Evolutionary conservation across 2,797 vertebrate species (phyloP), one percentile per base, ranked within the genome.

Genomic region (Leptodactylus fallax): DNA sequence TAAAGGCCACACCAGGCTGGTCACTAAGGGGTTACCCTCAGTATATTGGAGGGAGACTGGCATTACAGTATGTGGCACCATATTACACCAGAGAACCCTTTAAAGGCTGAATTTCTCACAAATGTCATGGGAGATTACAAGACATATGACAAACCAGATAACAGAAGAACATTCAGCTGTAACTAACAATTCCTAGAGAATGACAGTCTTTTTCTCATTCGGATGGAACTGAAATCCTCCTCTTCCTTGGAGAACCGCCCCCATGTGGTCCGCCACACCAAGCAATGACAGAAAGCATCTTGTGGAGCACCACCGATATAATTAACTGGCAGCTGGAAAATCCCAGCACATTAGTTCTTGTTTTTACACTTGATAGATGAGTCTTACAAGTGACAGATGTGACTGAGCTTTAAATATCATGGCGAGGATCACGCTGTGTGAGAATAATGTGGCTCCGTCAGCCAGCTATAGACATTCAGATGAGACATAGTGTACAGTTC

Each of bases 251-350:
- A 60, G 67, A 74, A 45, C 6, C 17, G 7, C 10, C 69, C 65
- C 56, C 23, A 58, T 72, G 65, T 53, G 14, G 11, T 60, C 36
- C n/a, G 16, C 53, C 36, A 60, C 13, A 23, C 55, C 23, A 11
- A 58, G 51, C 65, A 83, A 27, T 45, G 51, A 65, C 81, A 72
- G 65, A 13, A 14, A 55, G 25, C 27, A 84, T 84, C 67, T 84
- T 84, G 19, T 84, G 55, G 19, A 11, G 8, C 55, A 47, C 9
- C 21, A 14, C 27, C 49, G 67, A 74, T 80, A 72, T 81, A 19
- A 86, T 86, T 53, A 78, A 13, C 36, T 65, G 71, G 74, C 86
- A 77, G 86, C 67, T 65, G 71, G 45, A 77, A 63, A 74, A 74
- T 63, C 63, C 69, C 23, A 27, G 16, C 36, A 23, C 21, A 81